phyloP scores from a whole-genome alignment of 2,113 vertebrate species.

The Amphiprion percula region DNA sequence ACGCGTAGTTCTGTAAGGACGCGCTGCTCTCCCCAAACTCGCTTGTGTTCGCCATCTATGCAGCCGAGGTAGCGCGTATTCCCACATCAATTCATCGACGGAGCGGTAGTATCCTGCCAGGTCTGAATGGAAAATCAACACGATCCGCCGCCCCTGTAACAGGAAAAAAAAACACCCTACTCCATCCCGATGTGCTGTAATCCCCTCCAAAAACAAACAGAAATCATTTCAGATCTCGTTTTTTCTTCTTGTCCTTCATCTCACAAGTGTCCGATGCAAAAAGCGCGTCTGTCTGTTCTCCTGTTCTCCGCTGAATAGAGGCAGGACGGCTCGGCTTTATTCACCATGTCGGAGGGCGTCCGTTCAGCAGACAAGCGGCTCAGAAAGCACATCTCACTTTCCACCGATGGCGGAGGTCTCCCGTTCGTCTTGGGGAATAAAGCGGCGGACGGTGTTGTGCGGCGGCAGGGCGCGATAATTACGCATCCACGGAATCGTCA shows the following conservation, averaged over 20 bases:
- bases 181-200: constrained; percentile 41
- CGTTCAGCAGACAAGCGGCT: constrained; percentile 21
- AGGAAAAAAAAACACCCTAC: constrained; percentile 19
- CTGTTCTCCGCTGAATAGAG: constrained; percentile 4
- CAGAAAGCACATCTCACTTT: constrained; percentile 50
- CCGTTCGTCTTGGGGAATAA: constrained; percentile 33
- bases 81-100: constrained; percentile 75
- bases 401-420: constrained; percentile 45
- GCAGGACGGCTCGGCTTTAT: neutral
- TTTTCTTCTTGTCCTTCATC: constrained; percentile 75
- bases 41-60: constrained; percentile 92
- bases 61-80: constrained; percentile 68
- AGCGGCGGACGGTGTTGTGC: constrained; percentile 9
- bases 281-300: neutral
- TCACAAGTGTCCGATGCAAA: constrained; percentile 46
- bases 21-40: constrained; percentile 88
- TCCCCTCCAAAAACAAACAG: constrained; percentile 25
- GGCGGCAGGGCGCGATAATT: constrained; percentile 35
- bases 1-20: constrained; percentile 87
- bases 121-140: constrained; percentile 17
- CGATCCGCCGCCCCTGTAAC: constrained; percentile 12
- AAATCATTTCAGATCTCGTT: constrained; percentile 42
- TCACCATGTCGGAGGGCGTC: constrained; percentile 34
- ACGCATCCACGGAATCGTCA: constrained; percentile 27
- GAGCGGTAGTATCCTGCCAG: constrained; percentile 13